A percentile compares a stretch with the other conserved stretches of the same genome.
phyloP scores from a whole-genome alignment of 1,140 invertebrate species.

The Aleiodes sp. region DNA sequence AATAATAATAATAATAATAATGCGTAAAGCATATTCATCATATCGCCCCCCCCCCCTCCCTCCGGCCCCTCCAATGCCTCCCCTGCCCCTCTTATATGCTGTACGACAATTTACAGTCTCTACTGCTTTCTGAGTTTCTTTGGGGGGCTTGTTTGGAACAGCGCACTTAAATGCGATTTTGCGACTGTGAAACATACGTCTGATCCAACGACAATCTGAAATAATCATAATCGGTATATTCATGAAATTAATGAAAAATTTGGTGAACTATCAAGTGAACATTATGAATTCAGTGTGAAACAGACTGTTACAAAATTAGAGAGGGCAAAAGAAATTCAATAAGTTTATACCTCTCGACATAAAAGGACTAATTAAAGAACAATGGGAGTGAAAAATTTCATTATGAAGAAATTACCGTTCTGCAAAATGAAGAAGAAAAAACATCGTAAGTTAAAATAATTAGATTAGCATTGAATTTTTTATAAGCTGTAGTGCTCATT shows the following conservation, averaged over 20 bases:
- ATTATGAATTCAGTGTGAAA: too few relatives aligned
- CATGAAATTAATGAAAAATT: too few relatives aligned
- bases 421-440: slow-evolving; percentile 56
- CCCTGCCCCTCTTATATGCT: background rate
- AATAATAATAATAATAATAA: background rate
- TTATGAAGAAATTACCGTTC: slow-evolving; percentile 57
- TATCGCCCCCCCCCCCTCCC: background rate
- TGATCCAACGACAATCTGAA: too few relatives aligned
- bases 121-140: too few relatives aligned
- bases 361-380: slow-evolving; percentile 23
- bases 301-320: too few relatives aligned
- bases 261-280: too few relatives aligned
- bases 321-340: too few relatives aligned
- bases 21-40: background rate
- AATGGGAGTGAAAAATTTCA: slow-evolving; percentile 60
- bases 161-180: slow-evolving; percentile 50
- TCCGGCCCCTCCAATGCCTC: too few relatives aligned
- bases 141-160: slow-evolving; percentile 35
- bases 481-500: background rate
- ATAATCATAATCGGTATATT: too few relatives aligned
- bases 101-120: background rate
- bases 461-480: too few relatives aligned
- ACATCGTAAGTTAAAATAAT: slow-evolving; percentile 55
- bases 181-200: slow-evolving; percentile 38
- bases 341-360: background rate